Percentiles rank a stretch among this genome's conserved stretches.
phyloP scores from a whole-genome alignment of 2,797 vertebrate species.

The Lateolabrax maculatus region DNA sequence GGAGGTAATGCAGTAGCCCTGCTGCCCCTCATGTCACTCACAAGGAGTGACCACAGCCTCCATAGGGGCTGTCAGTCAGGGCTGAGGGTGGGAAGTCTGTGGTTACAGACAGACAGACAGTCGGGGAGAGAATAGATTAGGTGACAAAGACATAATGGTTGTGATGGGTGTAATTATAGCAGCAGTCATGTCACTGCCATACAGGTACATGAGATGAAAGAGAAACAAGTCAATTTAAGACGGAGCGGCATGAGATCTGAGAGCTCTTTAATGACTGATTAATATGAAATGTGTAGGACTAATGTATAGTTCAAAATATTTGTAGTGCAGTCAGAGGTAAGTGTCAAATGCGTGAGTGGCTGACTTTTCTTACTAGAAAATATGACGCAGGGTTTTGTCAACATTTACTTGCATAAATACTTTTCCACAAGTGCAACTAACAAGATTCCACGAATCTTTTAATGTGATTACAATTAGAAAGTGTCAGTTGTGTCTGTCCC shows the following conservation, averaged over 20 bases:
- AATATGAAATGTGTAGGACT: neutral
- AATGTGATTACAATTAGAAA: conserved; percentile 29
- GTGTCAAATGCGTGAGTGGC: conserved; percentile 1
- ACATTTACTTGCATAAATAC: neutral
- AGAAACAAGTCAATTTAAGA: conserved; percentile 51
- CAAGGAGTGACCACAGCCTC: conserved; percentile 80
- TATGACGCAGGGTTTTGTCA: neutral
- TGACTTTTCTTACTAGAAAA: conserved; percentile 18
- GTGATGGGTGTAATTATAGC: conserved; percentile 81
- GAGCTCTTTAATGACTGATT: conserved; percentile 33
- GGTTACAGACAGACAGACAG: conserved; percentile 70
- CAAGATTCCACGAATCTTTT: conserved; percentile 4
- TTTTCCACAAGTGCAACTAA: conserved; percentile 1
- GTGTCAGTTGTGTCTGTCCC: neutral
- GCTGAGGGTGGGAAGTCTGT: conserved; percentile 75
- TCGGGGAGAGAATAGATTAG: conserved; percentile 74
- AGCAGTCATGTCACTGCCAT: conserved; percentile 67
- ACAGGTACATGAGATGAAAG: conserved; percentile 68
- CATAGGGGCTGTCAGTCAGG: conserved; percentile 83
- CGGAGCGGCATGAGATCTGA: neutral
- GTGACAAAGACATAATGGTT: conserved; percentile 76
- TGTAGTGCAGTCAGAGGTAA: conserved; percentile 5
- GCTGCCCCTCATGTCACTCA: conserved; percentile 79
- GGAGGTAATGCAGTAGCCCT: conserved; percentile 77
- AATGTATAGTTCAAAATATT: conserved; percentile 12